A percentile compares a stretch with the other conserved stretches of the same genome.
Conservation (phyloP, 2,113 vertebrate species). For the Ciconia stormi region DNA sequence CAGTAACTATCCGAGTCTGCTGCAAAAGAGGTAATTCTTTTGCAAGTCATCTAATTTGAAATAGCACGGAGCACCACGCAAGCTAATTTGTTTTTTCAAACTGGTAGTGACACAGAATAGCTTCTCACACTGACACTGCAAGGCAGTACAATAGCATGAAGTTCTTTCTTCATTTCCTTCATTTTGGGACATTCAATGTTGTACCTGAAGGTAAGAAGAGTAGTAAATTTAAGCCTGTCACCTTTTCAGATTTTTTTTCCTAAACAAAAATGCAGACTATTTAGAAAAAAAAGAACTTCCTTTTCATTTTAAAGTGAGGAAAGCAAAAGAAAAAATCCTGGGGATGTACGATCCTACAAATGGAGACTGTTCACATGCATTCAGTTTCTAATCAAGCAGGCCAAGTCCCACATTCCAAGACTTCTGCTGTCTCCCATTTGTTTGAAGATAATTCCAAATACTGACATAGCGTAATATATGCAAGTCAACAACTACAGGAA, state of each 20-base stretch:
- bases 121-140: background rate
- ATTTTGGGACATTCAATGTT: background rate
- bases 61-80: background rate
- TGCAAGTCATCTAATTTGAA: background rate
- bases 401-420: background rate
- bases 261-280: background rate
- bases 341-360: background rate
- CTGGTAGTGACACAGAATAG: background rate
- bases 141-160: background rate
- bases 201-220: background rate
- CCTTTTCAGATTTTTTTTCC: background rate
- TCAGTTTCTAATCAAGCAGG: background rate
- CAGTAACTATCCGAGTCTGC: background rate
- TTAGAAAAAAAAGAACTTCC: background rate
- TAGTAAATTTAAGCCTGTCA: background rate
- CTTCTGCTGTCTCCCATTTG: background rate
- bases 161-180: background rate
- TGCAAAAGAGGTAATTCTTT: background rate
- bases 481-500: background rate
- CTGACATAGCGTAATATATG: background rate
- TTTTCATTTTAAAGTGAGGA: background rate
- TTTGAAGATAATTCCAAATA: background rate
- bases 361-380: background rate
- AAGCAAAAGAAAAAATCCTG: background rate
- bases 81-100: background rate